Evolutionary conservation across 2,113 vertebrate species (phyloP).

Genomic region (Catharus fuscescens): DNA sequence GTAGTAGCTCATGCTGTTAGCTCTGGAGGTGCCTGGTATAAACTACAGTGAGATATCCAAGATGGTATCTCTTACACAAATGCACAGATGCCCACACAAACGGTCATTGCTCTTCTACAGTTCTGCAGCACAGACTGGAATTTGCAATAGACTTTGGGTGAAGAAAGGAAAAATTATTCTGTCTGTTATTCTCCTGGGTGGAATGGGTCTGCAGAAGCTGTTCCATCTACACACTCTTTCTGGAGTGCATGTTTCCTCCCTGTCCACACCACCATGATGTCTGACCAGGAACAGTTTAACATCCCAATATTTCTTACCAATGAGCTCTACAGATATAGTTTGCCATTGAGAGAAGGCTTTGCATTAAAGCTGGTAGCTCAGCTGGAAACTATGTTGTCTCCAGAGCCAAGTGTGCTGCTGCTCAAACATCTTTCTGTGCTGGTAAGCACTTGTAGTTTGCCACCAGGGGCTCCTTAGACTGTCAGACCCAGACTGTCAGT

Average conservation of each 20-base stretch:
- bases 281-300: not conserved
- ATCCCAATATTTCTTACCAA: not conserved
- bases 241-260: not conserved
- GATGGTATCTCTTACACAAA: constrained; percentile 48
- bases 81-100: not conserved
- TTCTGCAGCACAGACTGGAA: not conserved
- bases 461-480: constrained; percentile 37
- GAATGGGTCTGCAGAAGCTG: not conserved
- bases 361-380: constrained; percentile 4
- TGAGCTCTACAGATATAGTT: not conserved
- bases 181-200: not conserved
- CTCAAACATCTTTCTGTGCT: not conserved
- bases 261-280: accelerated
- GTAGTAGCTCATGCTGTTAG: constrained; percentile 57
- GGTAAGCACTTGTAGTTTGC: constrained; percentile 26
- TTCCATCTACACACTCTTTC: not conserved
- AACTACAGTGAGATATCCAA: constrained; percentile 35
- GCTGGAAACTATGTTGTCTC: constrained; percentile 11
- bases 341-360: not conserved
- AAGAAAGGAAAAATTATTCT: not conserved
- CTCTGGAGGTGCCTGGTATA: constrained; percentile 51
- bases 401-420: not conserved
- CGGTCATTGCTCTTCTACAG: not conserved
- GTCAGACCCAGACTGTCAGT: not conserved
- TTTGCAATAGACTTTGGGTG: not conserved